Conservation (phyloP, 30 jellyfish, hydroid and myxozoan genomes). For the Aurelia sp. region DNA sequence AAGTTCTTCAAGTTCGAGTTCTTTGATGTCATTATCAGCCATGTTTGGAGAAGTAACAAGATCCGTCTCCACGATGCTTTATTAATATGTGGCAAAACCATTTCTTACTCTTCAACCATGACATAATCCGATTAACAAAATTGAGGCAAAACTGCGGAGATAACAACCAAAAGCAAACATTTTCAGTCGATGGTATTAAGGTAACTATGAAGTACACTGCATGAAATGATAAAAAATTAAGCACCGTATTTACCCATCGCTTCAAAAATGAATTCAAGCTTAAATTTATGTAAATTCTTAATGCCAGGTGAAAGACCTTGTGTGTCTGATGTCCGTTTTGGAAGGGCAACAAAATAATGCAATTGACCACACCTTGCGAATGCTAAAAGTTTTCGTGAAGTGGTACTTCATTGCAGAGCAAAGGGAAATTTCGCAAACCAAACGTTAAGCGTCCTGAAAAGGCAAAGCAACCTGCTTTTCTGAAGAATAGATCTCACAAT, state of each 20-base stretch:
- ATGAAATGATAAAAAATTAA: background rate
- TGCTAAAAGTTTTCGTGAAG: no score
- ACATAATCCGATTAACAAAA: slow-evolving; percentile 35
- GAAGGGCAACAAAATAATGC: no score
- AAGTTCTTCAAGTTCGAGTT: slow-evolving; percentile 56
- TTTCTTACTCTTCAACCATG: slow-evolving; percentile 20
- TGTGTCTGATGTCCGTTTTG: no score
- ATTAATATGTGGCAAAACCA: slow-evolving; percentile 26
- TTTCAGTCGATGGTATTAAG: background rate
- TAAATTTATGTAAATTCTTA: background rate
- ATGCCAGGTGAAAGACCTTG: no score
- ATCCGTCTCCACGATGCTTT: background rate
- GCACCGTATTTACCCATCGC: no score
- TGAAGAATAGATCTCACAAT: no score
- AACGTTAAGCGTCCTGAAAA: no score
- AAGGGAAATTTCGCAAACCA: no score
- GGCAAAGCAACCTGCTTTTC: no score
- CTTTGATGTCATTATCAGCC: slow-evolving; percentile 51
- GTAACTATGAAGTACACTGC: background rate
- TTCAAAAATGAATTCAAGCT: background rate
- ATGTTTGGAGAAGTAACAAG: background rate
- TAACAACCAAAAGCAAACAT: slow-evolving; percentile 12
- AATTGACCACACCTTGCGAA: no score
- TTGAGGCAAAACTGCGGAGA: slow-evolving; percentile 19
- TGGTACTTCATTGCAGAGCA: no score